A percentile compares a stretch with the other conserved stretches of the same genome.
Evolutionary conservation across 2,888 invertebrate species (phyloP).

Genomic region (Agrilus biguttatus): DNA sequence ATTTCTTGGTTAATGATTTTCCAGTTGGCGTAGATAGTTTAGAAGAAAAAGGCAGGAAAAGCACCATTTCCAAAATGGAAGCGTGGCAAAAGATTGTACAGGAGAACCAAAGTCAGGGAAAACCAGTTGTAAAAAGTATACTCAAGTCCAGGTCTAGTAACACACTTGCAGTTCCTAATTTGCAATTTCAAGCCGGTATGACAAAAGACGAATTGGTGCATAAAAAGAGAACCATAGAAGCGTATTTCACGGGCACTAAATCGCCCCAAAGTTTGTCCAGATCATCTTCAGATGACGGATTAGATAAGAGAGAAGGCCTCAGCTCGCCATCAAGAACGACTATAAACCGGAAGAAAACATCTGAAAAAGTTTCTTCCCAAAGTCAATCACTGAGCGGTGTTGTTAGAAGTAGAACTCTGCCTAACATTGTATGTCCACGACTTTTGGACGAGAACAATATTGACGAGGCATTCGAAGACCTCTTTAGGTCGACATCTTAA

Average conservation of each 20-base stretch:
- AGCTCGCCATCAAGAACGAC: conserved; percentile 14
- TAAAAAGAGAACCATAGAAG: conserved; percentile 59
- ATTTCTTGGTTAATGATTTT: conserved; percentile 16
- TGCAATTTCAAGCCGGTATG: conserved; percentile 65
- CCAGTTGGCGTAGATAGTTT: conserved; percentile 10
- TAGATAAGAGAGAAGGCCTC: conserved; percentile 7
- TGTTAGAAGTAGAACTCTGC: conserved; percentile 63
- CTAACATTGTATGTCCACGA: conserved; percentile 50
- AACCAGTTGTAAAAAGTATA: conserved; percentile 30
- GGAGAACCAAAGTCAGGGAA: conserved; percentile 17
- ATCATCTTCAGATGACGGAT: conserved; percentile 13
- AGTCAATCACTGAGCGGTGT: conserved; percentile 33
- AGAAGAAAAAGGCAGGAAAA: not conserved
- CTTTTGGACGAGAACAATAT: conserved; percentile 65
- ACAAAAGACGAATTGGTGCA: conserved; percentile 47
- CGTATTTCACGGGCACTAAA: conserved; percentile 46
- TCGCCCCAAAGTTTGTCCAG: conserved; percentile 23
- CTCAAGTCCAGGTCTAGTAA: conserved; percentile 60
- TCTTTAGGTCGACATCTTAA: conserved; percentile 41
- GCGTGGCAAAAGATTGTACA: conserved; percentile 64
- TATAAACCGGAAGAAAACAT: conserved; percentile 35
- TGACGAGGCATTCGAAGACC: conserved; percentile 77
- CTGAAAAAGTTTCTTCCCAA: conserved; percentile 33
- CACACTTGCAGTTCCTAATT: conserved; percentile 54
- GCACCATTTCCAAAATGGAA: conserved; percentile 45